Evolutionary conservation across 1,140 invertebrate genomes (phyloP), one percentile per base, ranked within the genome.

Genomic region (Drosophila nigrodunni): DNA sequence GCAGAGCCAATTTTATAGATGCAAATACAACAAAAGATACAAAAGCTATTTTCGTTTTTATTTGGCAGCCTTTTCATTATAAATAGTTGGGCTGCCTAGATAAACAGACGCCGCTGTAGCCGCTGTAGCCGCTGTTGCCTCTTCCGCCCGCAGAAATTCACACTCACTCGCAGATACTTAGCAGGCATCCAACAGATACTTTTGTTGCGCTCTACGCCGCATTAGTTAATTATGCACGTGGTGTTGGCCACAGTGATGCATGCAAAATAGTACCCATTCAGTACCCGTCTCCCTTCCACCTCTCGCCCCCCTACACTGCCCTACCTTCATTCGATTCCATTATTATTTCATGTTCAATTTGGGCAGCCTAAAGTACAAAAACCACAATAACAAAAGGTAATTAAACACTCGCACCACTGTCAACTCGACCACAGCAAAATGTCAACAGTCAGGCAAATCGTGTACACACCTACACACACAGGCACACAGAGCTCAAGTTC

Each of bases 41-140:
- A 74, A 46, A 71, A 78, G 81, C 82, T 86, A 86, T 86, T 86
- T 86, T 69, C 67, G 79, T 76, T 82, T 82, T 76, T 82, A 87
- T 86, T 80, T 78, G 82, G 78, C 80, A 69, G 82, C 82, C 71
- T 82, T 82, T 77, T 87, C 67, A 86, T 87, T 86, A 86, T 87
- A 86, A 86, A 86, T 86, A 86, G 82, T 86, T 86, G 64, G 70
- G 79, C 67, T 78, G 82, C 82, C 82, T 78, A 86, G 82, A 78
- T 86, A 82, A 82, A 78, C 75, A 86, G 79, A 78, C 78, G 54
- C 44, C 43, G 47, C 34, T 39, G n/a, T 58, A 44, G 18, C 10
- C 10, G 11, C 43, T 30, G 8, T 60, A 21, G 43, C n/a, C 18
- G 21, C 4, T 41, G 18, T 25, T 30, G 65, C 25, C 4, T 25